Evolutionary conservation across 35 echinoderm and acorn worm genomes (phyloP).

Genomic region (Hemicentrotus pulcherrimus): DNA sequence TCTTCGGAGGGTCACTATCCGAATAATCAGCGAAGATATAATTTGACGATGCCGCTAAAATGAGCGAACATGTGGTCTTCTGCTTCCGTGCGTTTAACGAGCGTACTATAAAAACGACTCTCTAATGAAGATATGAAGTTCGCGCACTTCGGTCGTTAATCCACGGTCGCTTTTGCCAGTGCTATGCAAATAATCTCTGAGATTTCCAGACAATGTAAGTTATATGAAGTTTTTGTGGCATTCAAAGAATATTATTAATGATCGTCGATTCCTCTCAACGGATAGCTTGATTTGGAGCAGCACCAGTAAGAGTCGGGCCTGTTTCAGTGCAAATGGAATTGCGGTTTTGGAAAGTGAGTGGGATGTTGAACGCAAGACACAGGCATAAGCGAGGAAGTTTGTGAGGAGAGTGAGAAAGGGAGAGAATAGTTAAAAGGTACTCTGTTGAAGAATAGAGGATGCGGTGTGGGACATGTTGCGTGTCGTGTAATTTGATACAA

Average conservation of each 20-base stretch:
- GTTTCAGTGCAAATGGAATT: background rate
- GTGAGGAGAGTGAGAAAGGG: background rate
- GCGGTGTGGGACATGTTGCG: background rate
- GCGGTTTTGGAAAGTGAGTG: background rate
- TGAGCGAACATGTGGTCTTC: background rate
- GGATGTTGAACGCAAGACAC: background rate
- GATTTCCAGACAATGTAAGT: background rate
- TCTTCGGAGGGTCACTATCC: background rate
- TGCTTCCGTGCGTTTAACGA: background rate
- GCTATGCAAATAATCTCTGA: too few relatives aligned
- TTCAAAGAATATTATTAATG: background rate
- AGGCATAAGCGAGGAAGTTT: background rate
- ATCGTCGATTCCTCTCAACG: background rate
- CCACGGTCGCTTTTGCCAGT: background rate
- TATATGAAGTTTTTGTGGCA: background rate
- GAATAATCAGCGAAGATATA: background rate
- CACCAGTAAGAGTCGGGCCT: background rate
- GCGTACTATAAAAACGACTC: background rate
- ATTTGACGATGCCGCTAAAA: background rate
- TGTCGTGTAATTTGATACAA: background rate
- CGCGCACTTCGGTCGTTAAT: background rate
- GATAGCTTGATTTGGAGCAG: background rate
- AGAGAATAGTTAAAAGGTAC: background rate
- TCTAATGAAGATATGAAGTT: background rate
- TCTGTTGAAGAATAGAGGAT: background rate